phyloP scores from a whole-genome alignment of 2,113 vertebrate species.

The Mohoua ochrocephala region DNA sequence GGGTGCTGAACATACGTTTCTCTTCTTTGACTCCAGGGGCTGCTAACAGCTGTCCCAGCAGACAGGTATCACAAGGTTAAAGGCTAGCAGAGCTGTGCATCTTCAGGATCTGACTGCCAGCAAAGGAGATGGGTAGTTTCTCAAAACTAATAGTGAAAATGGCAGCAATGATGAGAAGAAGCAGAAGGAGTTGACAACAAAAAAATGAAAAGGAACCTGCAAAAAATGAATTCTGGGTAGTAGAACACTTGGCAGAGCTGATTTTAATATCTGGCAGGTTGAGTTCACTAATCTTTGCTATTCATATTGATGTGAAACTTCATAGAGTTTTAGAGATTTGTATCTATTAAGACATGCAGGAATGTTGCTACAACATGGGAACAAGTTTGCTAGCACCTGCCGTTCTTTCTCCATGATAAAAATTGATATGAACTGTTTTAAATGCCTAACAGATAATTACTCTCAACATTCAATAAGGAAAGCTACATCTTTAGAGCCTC shows the following conservation, averaged over 20 bases:
- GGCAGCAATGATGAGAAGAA: constrained; percentile 20
- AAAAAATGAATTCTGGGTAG: constrained; percentile 51
- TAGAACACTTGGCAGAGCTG: constrained; percentile 25
- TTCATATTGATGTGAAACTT: constrained; percentile 64
- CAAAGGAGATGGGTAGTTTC: not conserved
- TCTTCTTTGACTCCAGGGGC: constrained; percentile 66
- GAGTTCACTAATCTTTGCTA: constrained; percentile 61
- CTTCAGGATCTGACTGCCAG: constrained; percentile 33
- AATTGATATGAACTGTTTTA: constrained; percentile 72
- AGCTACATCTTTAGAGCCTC: constrained; percentile 41
- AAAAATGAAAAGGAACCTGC: constrained; percentile 2
- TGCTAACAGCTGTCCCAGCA: constrained; percentile 65
- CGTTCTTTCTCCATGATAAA: constrained; percentile 61
- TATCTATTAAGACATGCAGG: constrained; percentile 56
- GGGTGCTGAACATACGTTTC: constrained; percentile 63
- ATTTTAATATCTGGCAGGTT: constrained; percentile 69
- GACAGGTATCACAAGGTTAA: constrained; percentile 63
- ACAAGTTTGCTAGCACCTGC: constrained; percentile 75
- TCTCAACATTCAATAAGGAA: constrained; percentile 46
- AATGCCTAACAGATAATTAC: constrained; percentile 72
- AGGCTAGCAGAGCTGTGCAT: constrained; percentile 4
- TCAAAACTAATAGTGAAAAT: constrained; percentile 44
- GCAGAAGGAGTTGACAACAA: constrained; percentile 24
- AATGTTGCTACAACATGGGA: constrained; percentile 62
- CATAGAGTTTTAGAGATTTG: constrained; percentile 63